Evolutionary conservation across 2,888 invertebrate species (phyloP).

Genomic region (Temnothorax ravouxi): DNA sequence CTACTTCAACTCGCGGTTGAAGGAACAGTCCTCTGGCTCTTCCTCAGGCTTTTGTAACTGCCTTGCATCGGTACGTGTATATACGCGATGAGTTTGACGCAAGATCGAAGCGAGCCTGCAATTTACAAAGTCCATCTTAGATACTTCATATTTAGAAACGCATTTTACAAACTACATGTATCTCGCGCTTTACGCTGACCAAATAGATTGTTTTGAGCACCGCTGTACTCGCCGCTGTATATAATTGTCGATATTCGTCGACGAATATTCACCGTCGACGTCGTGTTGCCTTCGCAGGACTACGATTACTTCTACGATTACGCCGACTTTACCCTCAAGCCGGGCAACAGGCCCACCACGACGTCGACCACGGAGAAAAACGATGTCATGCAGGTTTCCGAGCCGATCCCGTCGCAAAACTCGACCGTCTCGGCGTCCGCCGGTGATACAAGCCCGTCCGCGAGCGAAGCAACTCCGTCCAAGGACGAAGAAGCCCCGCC

Average conservation of each 20-base stretch:
- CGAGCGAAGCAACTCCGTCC: neutral
- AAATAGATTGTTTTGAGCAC: constrained; percentile 1
- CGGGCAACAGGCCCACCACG: constrained; percentile 81
- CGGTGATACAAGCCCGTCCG: constrained; percentile 8
- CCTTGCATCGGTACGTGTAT: neutral
- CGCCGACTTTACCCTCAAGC: constrained; percentile 91
- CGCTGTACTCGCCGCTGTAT: too few species aligned
- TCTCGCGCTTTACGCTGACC: neutral
- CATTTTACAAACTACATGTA: neutral
- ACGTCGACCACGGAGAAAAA: constrained; percentile 40
- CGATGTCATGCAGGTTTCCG: neutral
- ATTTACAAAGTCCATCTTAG: constrained; percentile 10
- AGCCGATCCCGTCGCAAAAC: constrained; percentile 30
- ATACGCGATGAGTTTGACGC: neutral
- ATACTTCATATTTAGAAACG: neutral
- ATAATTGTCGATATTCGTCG: constrained; percentile 1
- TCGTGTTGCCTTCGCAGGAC: constrained; percentile 87
- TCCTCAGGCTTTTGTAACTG: neutral
- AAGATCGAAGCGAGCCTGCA: neutral
- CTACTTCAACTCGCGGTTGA: neutral
- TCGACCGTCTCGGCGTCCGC: neutral
- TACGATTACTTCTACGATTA: constrained; percentile 92
- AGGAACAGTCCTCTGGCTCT: neutral
- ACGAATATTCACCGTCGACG: neutral
- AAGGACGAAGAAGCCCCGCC: neutral